phyloP scores from a whole-genome alignment of 1,140 invertebrate species.

The Pseudomyrmex cubaensis region DNA sequence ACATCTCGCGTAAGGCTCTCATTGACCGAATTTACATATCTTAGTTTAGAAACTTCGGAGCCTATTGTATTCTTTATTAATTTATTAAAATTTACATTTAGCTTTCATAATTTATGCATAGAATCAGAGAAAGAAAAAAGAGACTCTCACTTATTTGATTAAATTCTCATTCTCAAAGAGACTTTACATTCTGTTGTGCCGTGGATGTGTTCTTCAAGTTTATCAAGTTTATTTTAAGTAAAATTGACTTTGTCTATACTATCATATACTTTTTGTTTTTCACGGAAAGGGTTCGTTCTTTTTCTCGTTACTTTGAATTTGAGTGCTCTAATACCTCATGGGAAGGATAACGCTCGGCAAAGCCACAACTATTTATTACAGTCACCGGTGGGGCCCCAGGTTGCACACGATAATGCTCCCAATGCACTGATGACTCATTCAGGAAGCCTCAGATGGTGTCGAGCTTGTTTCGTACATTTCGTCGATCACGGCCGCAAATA shows the following conservation, averaged over 20 bases:
- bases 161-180: slow-evolving; percentile 6
- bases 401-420: slow-evolving; percentile 79
- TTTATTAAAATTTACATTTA: background rate
- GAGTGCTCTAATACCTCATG: slow-evolving; percentile 22
- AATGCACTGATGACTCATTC: slow-evolving; percentile 80
- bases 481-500: slow-evolving; percentile 77
- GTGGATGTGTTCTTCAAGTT: background rate
- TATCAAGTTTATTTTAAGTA: slow-evolving; percentile 46
- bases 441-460: slow-evolving; percentile 78
- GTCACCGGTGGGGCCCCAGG: slow-evolving; percentile 70
- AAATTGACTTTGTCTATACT: slow-evolving; percentile 23
- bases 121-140: too few species aligned
- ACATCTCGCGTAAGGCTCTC: too few species aligned
- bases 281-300: slow-evolving; percentile 16
- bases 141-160: background rate
- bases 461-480: slow-evolving; percentile 71
- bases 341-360: slow-evolving; percentile 71
- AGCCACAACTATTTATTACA: slow-evolving; percentile 78
- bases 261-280: slow-evolving; percentile 5
- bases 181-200: slow-evolving; percentile 11
- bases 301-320: slow-evolving; percentile 45
- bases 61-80: too few species aligned
- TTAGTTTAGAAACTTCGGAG: too few species aligned
- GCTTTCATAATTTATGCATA: background rate
- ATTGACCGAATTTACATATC: too few species aligned